Base-by-base conservation (phyloP, 1,140 invertebrate genomes). In the Drosophila lacteicornis region DNA sequence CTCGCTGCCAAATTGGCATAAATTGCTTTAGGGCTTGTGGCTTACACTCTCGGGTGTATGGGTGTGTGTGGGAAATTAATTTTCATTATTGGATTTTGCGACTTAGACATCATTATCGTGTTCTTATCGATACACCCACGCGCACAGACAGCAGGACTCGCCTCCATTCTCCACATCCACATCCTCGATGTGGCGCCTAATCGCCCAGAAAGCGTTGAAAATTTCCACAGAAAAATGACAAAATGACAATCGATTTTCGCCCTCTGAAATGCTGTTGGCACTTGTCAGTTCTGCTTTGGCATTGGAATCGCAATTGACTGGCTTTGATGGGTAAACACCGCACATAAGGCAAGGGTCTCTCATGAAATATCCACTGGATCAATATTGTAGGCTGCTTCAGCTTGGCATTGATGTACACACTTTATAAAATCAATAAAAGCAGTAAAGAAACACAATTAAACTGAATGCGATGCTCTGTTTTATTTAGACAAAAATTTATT, bases 1-100 rank as follows among this genome's bases (percentile, higher is more conserved):
- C 40, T 43, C 17, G 22, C 9, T 59, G 30, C 27, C 56, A 78
- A 74, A 82, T 79, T 70, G 71, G 77, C 81, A 80, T 75, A 80
- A 80, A 84, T 80, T 84, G 77, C 81, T 78, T 77, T 61, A 46
- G 77, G 60, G 68, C 43, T 46, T 79, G 75, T 57, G 77, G 75
- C 53, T 57, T 79, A 51, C 63, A 51, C 25, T 40, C 60, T 6
- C 15, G 25, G 9, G 7, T 12, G 7, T 19, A 9, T n/a, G 17
- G 4, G 40, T 19, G 59, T 61, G 53, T 59, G 68, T 69, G 67
- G 61, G 75, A 90, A 90, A 88, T 90, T 90, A 88, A 88, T 88
- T 88, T 90, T 90, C 78, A 88, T 88, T 88, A 90, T 88, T 90
- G 85, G 81, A 85, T 88, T 88, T 68, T 71, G 79, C 81, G 79